Evolutionary conservation across 2,113 vertebrate genomes (phyloP), one percentile per base, ranked within the genome.

Genomic region (Tetrao urogallus): DNA sequence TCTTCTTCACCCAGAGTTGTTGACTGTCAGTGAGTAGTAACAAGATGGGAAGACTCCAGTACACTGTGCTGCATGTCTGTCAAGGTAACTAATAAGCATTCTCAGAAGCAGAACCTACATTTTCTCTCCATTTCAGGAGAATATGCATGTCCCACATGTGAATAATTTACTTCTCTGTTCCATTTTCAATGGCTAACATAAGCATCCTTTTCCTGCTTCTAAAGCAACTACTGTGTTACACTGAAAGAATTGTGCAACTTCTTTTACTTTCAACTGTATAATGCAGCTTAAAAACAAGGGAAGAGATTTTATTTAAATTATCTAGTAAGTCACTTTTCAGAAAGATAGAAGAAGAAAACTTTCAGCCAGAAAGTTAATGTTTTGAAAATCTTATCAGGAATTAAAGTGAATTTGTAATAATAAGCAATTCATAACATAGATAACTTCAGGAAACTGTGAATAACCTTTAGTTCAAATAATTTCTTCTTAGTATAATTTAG

Each of bases 51-150:
- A 17, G 19, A 64, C 78, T 94, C 25, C 34, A 16, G 22, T 38
- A 64, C 63, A 3, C 6, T 58, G 27, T 40, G 3, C 22, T 36
- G 32, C 1, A 1, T 7, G 1, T 69, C 0, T 22, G 5, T 42
- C 50, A 25, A 65, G 6, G 18, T 60, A 3, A 52, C 7, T 52
- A 32, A 69, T 12, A 76, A 52, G 10, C 28, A 60, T 0, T 1
- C 1, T 69, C 17, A 72, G 11, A 82, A 84, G 20, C 6, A 85
- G 30, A 65, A 76, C 70, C 7, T 48, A 27, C 34, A 32, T 52
- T 50, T 78, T 30, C 8, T 7, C 0, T 0, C 3, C 3, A 5
- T 43, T 38, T 60, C 58, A 32, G 12, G 14, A 52, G 42, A 66
- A 50, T 3, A 42, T 54, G 21, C 24, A 66, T 7, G 17, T 66